Conservation (phyloP, 1,140 invertebrate genomes). For the Drosophila elegans region DNA sequence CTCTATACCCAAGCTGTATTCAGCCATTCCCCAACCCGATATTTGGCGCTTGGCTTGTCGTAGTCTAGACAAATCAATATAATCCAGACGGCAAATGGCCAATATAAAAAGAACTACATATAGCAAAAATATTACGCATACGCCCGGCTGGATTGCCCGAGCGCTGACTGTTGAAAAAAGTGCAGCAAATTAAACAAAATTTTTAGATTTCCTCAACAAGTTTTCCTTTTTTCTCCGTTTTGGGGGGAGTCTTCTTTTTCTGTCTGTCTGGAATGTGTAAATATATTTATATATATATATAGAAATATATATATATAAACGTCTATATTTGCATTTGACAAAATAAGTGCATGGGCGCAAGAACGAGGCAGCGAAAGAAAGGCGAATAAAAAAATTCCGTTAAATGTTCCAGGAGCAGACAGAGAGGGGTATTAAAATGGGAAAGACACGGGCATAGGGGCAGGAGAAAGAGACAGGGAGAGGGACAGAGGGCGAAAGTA, state of each 20-base stretch:
- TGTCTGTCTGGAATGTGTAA: conserved; percentile 56
- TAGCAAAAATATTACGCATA: conserved; percentile 74
- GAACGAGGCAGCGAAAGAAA: conserved; percentile 21
- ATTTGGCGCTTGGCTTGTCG: conserved; percentile 39
- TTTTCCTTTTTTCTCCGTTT: conserved; percentile 16
- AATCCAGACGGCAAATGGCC: conserved; percentile 67
- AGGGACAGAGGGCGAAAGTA: conserved; percentile 32
- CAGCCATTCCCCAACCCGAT: conserved; percentile 10
- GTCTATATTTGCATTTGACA: conserved; percentile 82
- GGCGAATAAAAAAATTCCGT: conserved; percentile 37
- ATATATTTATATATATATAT: conserved; percentile 21
- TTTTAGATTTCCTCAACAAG: conserved; percentile 70
- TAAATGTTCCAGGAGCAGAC: conserved; percentile 45
- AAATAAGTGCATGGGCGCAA: conserved; percentile 73
- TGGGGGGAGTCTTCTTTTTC: conserved; percentile 33
- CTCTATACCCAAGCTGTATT: conserved; percentile 10
- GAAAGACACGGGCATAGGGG: not conserved
- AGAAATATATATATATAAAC: conserved; percentile 57
- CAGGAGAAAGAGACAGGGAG: conserved; percentile 10
- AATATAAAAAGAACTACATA: conserved; percentile 61
- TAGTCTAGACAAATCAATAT: conserved; percentile 73
- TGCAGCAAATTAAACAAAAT: conserved; percentile 78
- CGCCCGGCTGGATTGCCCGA: conserved; percentile 37
- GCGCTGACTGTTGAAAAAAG: conserved; percentile 38
- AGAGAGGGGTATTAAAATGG: not conserved